Conservation (phyloP, 1,140 invertebrate species). For the Anastrepha obliqua region DNA sequence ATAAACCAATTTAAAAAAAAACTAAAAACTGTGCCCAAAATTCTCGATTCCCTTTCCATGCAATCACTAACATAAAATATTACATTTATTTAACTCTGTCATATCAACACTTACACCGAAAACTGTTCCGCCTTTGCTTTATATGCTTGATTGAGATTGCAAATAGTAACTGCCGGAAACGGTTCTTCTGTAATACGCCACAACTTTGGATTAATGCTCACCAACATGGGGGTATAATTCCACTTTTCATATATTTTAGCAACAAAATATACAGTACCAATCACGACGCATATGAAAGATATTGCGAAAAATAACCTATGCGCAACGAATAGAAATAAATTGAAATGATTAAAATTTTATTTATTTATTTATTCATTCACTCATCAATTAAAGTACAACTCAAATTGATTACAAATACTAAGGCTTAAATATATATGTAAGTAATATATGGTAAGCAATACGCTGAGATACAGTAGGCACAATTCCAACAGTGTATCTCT, state of each 20-base stretch:
- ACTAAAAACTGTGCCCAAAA: no score
- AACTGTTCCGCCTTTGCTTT: conserved; percentile 43
- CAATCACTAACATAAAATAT: no score
- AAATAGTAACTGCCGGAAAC: conserved; percentile 58
- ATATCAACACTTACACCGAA: conserved; percentile 15
- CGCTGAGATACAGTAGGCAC: no score
- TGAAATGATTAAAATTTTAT: no score
- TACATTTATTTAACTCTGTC: no score
- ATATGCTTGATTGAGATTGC: conserved; percentile 78
- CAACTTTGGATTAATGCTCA: conserved; percentile 54
- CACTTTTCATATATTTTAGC: conserved; percentile 54
- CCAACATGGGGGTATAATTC: conserved; percentile 55
- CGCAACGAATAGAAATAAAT: background rate
- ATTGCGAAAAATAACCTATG: conserved; percentile 53
- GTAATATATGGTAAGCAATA: no score
- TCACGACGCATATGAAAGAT: conserved; percentile 49
- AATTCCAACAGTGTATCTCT: no score
- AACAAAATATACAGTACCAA: conserved; percentile 50
- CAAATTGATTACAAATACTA: no score
- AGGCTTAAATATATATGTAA: no score
- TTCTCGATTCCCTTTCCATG: no score
- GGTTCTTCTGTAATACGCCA: conserved; percentile 54
- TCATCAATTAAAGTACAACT: no score
- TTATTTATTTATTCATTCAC: no score
- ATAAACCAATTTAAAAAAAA: conserved; percentile 74